Conservation (phyloP, 2,888 invertebrate genomes). For the Drosophila demipolita region DNA sequence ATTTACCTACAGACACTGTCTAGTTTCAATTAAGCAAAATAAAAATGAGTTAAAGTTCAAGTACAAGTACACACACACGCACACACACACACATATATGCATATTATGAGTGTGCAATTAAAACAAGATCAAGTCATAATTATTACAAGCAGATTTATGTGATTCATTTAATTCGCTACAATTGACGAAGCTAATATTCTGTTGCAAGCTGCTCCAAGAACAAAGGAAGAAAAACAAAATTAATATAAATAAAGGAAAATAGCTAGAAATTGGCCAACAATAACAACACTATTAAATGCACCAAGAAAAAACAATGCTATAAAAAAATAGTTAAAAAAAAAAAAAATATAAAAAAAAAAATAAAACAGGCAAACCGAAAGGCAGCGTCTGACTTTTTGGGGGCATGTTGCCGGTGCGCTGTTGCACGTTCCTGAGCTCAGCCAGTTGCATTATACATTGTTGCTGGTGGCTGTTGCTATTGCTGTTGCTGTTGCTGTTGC, state of each 20-base stretch:
- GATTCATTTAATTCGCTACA: slow-evolving; percentile 32
- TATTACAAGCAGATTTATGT: slow-evolving; percentile 40
- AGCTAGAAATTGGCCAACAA: slow-evolving; percentile 55
- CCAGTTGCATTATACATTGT: slow-evolving; percentile 58
- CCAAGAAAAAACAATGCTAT: slow-evolving; percentile 38
- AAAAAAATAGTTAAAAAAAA: slow-evolving; percentile 39
- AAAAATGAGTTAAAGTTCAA: slow-evolving; percentile 81
- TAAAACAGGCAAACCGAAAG: slow-evolving; percentile 25
- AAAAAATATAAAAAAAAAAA: not conserved
- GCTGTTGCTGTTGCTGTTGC: slow-evolving; percentile 25
- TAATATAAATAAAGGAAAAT: not conserved
- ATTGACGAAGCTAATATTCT: slow-evolving; percentile 43
- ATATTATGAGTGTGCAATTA: not conserved
- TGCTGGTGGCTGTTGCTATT: slow-evolving; percentile 25
- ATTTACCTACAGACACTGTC: slow-evolving; percentile 68
- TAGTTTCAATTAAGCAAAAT: slow-evolving; percentile 82
- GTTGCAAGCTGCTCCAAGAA: slow-evolving; percentile 27
- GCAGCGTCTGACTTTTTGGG: slow-evolving; percentile 53
- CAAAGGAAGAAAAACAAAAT: slow-evolving; percentile 4
- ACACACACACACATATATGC: not conserved
- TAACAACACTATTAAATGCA: slow-evolving; percentile 76
- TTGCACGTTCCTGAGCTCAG: slow-evolving; percentile 54
- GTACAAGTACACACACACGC: slow-evolving; percentile 36
- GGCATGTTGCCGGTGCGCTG: slow-evolving; percentile 55
- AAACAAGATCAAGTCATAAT: slow-evolving; percentile 21